Evolutionary conservation across 2,888 invertebrate species (phyloP).

Genomic region (Chrysopilus asiliformis): DNA sequence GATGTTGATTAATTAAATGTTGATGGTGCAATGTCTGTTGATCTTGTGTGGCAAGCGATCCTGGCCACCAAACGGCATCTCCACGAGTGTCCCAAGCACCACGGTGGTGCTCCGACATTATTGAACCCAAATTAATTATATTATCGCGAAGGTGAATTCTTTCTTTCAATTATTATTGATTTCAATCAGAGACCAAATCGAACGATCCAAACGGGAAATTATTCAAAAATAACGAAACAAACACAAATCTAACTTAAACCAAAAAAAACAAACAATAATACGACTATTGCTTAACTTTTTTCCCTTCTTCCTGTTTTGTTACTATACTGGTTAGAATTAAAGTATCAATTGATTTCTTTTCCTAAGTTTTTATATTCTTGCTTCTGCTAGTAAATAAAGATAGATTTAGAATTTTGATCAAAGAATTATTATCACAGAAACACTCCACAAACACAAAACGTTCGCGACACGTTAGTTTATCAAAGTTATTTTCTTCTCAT

Average conservation of each 20-base stretch:
- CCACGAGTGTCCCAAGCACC: constrained; percentile 50
- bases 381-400: no score
- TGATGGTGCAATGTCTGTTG: constrained; percentile 39
- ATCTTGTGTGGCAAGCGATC: constrained; percentile 38
- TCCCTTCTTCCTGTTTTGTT: no score
- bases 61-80: constrained; percentile 47
- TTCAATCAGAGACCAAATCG: not conserved
- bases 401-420: no score
- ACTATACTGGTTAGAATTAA: no score
- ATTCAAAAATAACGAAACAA: no score
- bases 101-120: constrained; percentile 51
- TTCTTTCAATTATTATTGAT: constrained; percentile 14
- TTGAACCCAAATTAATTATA: constrained; percentile 15
- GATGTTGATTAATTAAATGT: constrained; percentile 41
- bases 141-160: constrained; percentile 19
- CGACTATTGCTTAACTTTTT: no score
- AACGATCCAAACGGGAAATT: not conserved
- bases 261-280: constrained; percentile 10
- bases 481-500: no score
- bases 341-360: no score
- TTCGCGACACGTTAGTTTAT: no score
- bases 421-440: no score
- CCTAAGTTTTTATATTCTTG: no score
- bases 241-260: not conserved
- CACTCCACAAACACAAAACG: no score